Evolutionary conservation across 2,113 vertebrate species (phyloP), one percentile per base, ranked within the genome.

Genomic region (Abramis brama): DNA sequence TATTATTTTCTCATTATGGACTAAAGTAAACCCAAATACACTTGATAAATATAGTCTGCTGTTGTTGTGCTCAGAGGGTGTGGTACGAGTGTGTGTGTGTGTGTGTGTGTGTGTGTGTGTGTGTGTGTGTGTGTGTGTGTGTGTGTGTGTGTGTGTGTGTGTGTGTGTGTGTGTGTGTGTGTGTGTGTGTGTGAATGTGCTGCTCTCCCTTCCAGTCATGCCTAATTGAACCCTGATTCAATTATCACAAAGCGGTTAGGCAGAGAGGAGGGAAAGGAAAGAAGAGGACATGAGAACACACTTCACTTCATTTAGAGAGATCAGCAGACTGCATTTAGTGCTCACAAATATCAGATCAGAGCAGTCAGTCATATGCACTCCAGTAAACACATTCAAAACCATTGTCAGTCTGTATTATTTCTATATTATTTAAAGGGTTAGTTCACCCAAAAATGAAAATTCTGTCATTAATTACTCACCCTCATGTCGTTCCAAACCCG

Each of bases 161-260:
- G 57, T 85, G 78, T 76, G 23, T 64, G 27, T 66, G 59, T n/a
- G 47, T 6, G 57, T 57, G 45, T 23, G 12, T 33, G 33, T 36
- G 70, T 66, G 68, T 43, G 45, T 15, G 12, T 23, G 12, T 36
- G 70, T 66, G 68, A 62, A 60, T 87, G 62, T 71, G 13, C 50
- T 74, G 77, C 66, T 39, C 25, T 30, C 64, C 45, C 66, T 80
- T 19, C 21, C 50, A 27, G 62, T 79, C 76, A 86, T 84, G n/a
- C 76, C 76, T 81, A 89, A 86, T 77, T 84, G 77, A 84, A 86
- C 71, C 77, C 71, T 84, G 70, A 86, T 86, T 84, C 70, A 86
- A 52, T 86, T 84, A 86, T 62, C 85, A 79, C 47, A 75, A 50
- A 88, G 81, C 59, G 47, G 79, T 86, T 85, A 21, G 33, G 30